Conservation (phyloP, 23 tunicate genomes). For the Aplidium turbinatum region DNA sequence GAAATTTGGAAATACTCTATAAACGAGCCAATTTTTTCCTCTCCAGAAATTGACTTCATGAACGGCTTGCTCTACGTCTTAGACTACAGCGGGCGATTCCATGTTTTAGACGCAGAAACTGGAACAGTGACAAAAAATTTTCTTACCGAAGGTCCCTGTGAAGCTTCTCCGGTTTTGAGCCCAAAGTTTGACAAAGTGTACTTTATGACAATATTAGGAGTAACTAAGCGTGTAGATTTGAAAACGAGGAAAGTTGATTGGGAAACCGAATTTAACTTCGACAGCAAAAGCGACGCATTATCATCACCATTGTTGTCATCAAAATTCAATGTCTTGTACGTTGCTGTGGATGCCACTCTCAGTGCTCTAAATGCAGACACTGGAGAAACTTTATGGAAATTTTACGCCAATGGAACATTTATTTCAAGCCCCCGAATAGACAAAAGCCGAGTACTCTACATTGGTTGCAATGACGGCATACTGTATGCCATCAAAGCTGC, state of each 20-base stretch:
- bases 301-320: not conserved
- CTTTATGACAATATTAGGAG: too few species aligned
- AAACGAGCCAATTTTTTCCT: not conserved
- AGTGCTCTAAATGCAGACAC: slow-evolving; percentile 4
- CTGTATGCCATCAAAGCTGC: slow-evolving; percentile 24
- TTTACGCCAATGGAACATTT: slow-evolving; percentile 5
- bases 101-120: not conserved
- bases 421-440: slow-evolving; percentile 39
- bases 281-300: not conserved
- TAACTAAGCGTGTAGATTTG: not conserved
- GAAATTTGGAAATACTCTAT: not conserved
- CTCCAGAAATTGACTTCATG: not conserved
- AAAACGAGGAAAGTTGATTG: not conserved
- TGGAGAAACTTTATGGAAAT: slow-evolving; percentile 24
- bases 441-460: slow-evolving; percentile 19
- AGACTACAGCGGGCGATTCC: not conserved
- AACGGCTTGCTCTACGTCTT: not conserved
- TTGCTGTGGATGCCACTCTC: not conserved
- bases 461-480: slow-evolving; percentile 20
- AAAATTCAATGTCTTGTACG: not conserved
- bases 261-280: not conserved
- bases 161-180: not conserved
- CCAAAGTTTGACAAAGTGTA: not conserved
- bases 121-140: not conserved
- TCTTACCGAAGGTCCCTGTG: not conserved